Evolutionary conservation across 2,888 invertebrate genomes (phyloP).

Genomic region (Yponomeuta plumbellus): DNA sequence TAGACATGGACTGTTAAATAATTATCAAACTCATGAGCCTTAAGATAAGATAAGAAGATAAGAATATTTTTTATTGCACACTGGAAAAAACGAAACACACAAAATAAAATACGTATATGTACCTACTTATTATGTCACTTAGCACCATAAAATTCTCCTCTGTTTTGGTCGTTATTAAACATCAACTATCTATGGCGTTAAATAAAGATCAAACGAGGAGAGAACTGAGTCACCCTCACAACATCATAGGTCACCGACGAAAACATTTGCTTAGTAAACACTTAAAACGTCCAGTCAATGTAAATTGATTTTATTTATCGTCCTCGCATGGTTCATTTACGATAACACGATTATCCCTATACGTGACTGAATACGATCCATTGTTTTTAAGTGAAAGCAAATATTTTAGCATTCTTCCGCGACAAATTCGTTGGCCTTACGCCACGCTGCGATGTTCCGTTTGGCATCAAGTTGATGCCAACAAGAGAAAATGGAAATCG

Average conservation of each 20-base stretch:
- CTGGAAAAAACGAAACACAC: too few relatives aligned
- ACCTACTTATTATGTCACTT: too few relatives aligned
- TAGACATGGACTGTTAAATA: too few relatives aligned
- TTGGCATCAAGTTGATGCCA: constrained; percentile 25
- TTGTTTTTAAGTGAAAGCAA: constrained; percentile 48
- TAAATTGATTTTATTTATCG: constrained; percentile 45
- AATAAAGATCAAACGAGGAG: not conserved
- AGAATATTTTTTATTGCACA: too few relatives aligned
- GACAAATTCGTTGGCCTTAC: constrained; percentile 31
- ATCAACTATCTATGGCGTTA: too few relatives aligned
- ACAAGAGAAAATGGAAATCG: not conserved
- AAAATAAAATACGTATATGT: too few relatives aligned
- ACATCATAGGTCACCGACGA: constrained; percentile 24
- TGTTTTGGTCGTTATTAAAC: too few relatives aligned
- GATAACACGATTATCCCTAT: constrained; percentile 49
- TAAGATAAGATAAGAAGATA: too few relatives aligned
- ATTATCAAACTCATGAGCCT: too few relatives aligned
- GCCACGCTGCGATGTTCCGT: constrained; percentile 32
- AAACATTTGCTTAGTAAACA: constrained; percentile 43
- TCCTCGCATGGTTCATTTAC: constrained; percentile 39
- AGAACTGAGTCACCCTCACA: not conserved
- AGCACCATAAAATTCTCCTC: too few relatives aligned
- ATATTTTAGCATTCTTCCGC: constrained; percentile 39
- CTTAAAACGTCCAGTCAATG: constrained; percentile 45
- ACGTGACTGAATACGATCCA: constrained; percentile 40